These are phyloP conservation scores for Melanostoma mellinum DNA, from an alignment of 2,888 invertebrate species.

Conservation along the genomic window DNA sequence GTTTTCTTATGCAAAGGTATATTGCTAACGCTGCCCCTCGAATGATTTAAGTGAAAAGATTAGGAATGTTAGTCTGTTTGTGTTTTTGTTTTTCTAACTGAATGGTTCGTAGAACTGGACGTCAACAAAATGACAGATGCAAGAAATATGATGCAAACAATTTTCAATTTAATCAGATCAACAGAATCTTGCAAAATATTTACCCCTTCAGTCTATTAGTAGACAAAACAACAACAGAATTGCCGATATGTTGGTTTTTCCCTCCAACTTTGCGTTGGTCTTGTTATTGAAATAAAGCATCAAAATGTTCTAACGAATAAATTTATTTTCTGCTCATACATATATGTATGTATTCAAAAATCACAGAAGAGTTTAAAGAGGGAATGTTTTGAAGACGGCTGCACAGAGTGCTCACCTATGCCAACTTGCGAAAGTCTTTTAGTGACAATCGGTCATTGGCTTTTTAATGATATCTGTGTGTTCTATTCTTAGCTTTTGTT, in stretches of 20 bases:
- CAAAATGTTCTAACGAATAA: not conserved
- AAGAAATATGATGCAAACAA: not conserved
- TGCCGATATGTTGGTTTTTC: constrained; percentile 25
- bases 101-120: not conserved
- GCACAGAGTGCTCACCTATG: constrained; percentile 24
- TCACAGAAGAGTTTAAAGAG: too few species aligned
- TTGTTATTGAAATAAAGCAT: not conserved
- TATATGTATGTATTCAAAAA: too few species aligned
- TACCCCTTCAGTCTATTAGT: constrained; percentile 8
- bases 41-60: too few species aligned
- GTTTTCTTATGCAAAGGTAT: too few species aligned
- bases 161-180: constrained; percentile 5
- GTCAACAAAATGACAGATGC: not conserved
- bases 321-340: too few species aligned
- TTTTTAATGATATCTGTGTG: constrained; percentile 49
- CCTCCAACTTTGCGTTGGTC: constrained; percentile 4
- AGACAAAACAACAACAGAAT: not conserved
- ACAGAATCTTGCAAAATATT: constrained; percentile 26
- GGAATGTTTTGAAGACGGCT: constrained; percentile 1
- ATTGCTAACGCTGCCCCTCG: too few species aligned
- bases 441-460: constrained; percentile 64
- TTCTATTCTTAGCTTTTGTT: constrained; percentile 34
- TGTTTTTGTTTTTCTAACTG: not conserved
- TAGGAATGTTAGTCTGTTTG: too few species aligned
- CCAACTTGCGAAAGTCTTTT: constrained; percentile 25